Conservation (phyloP, 2,113 vertebrate genomes). For the Silurus glanis region DNA sequence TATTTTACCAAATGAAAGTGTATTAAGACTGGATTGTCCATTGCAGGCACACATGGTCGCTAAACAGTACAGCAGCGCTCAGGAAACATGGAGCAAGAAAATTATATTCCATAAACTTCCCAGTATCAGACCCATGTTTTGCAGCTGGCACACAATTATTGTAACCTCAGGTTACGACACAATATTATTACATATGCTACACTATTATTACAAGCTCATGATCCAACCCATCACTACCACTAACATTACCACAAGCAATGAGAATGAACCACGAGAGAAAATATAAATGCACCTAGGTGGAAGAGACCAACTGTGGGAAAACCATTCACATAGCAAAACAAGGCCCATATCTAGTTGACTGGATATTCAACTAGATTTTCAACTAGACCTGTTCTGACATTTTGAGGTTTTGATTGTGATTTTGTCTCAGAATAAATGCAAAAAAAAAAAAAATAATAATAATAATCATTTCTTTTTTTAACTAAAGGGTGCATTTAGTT, state of each 20-base stretch:
- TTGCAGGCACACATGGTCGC: not conserved
- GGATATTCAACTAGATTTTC: no score
- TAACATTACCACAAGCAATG: not conserved
- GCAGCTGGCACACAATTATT: not conserved
- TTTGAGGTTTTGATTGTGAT: not conserved
- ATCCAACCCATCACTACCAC: not conserved
- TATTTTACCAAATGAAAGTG: conserved; percentile 9
- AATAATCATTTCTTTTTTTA: not conserved
- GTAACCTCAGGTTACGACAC: not conserved
- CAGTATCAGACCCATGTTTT: not conserved
- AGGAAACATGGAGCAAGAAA: not conserved
- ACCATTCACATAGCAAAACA: not conserved
- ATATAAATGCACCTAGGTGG: not conserved
- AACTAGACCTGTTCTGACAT: not conserved
- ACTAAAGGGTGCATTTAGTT: not conserved
- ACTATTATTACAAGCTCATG: not conserved
- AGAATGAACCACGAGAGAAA: not conserved
- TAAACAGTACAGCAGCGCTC: not conserved
- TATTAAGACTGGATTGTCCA: not conserved
- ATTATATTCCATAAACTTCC: not conserved
- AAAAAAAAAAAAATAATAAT: no score
- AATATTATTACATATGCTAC: not conserved
- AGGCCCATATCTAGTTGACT: no score
- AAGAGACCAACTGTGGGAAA: not conserved
- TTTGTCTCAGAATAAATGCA: not conserved